Base-by-base conservation (phyloP, 2,113 vertebrate genomes). In the Clarias gariepinus region DNA sequence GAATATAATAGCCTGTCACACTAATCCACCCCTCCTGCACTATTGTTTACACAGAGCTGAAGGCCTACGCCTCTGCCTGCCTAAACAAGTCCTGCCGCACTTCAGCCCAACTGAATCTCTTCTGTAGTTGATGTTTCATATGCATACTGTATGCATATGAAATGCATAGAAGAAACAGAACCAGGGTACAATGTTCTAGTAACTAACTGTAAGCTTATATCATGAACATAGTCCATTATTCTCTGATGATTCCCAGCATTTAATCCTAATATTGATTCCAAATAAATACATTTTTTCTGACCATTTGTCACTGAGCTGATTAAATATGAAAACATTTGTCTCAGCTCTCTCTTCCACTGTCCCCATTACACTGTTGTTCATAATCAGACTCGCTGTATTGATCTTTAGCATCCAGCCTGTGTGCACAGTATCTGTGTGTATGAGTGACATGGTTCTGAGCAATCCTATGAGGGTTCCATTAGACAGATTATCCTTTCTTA, bases 1-100 rank as follows among this genome's bases (percentile, higher is more conserved):
- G 90, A 90, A 92, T 69, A 90, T 94, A 94, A 94, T 91, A 92
- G 92, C 88, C 93, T 87, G 91, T 88, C 88, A 87, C 61, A 52
- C 87, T 82, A 77, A 79, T 83, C 89, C 82, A 86, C 91, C 93
- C 90, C 89, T 85, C 53, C 53, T 73, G 28, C n/a, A 71, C 21
- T 73, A 19, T 41, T 74, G 68, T 84, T 84, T 74, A 84, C 68
- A 84, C 5, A 12, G 21, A 74, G 82, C 82, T 60, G 82, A 74
- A 41, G 82, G 28, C 28, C 68, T 30, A 73, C 55, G 19, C n/a
- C 74, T 84, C 58, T 58, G 41, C 64, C 52, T 82, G 57, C 73
- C 53, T 61, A 25, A 52, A 82, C 80, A 82, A 3, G 80, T 64
- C 60, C 33, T 64, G 33, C 2, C 36, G 64, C 60, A 47, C 33